Base-by-base conservation (phyloP, 2,888 invertebrate genomes). In the Pterobdella sp. region DNA sequence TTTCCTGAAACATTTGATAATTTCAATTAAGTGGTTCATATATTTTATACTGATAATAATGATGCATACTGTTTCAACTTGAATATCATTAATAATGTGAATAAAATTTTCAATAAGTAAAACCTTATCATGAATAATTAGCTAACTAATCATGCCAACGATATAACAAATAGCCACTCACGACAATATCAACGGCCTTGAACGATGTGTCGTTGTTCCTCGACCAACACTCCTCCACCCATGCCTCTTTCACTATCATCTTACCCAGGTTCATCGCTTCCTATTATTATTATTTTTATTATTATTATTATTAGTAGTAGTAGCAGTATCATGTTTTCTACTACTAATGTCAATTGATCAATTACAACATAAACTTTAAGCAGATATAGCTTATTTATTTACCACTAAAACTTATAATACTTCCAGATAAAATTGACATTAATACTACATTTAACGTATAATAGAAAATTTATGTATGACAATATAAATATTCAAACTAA, bases 111-210 rank as follows among this genome's bases (percentile, higher is more conserved):
- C n/a, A n/a, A n/a, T n/a, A n/a, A n/a, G n/a, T n/a, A n/a, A n/a
- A n/a, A n/a, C n/a, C n/a, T 10, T 10, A 64, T 64, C 10, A 22
- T 64, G 90, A 76, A 91, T 90, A 74, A 95, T 95, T 85, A 93
- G 93, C 85, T 91, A 34, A 22, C 26, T n/a, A 60, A 64, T 2
- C n/a, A 26, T 64, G 7, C 64, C 7, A 64, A 7, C 31, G n/a
- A 64, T n/a, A 14, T 7, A 68, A 0, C 37, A 49, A 0, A 36
- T 14, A 64, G n/a, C 26, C 31, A 64, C 64, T n/a, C 4, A 32
- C 34, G 22, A 66, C 34, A 66, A 35, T 22, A 35, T 66, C 66
- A 4, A 3, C 34, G 4, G 36, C 66, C 36, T 18, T 56, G 60
- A 56, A 56, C n/a, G 60, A 4, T 3, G 4, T 3, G 3, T 56